Percentiles rank a stretch among this genome's conserved stretches.
Evolutionary conservation across 2,113 vertebrate genomes (phyloP).

Genomic region (Apus apus): DNA sequence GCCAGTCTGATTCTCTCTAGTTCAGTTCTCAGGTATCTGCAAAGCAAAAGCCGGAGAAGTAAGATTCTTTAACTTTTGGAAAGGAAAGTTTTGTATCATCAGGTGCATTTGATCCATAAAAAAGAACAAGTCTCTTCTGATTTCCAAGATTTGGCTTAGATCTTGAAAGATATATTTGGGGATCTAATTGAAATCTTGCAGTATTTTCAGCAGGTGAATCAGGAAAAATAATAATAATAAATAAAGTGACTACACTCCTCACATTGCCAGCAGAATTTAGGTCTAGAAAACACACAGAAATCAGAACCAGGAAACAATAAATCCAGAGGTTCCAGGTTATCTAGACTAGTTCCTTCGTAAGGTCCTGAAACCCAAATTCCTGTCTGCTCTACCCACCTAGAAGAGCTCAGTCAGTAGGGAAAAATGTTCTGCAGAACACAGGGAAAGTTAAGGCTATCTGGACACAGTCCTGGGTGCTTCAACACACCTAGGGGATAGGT

Average conservation of each 20-base stretch:
- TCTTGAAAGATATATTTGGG: not conserved
- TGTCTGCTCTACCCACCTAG: not conserved
- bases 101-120: not conserved
- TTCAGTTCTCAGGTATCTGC: not conserved
- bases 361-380: not conserved
- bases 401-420: not conserved
- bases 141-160: not conserved
- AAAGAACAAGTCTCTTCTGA: not conserved
- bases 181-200: not conserved
- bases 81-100: not conserved
- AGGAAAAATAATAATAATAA: not conserved
- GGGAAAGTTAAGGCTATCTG: not conserved
- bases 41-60: not conserved
- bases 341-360: not conserved
- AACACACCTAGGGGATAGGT: not conserved
- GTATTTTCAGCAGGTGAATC: not conserved
- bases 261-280: not conserved
- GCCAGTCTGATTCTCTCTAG: not conserved
- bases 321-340: not conserved
- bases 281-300: no score
- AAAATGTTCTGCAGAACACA: not conserved
- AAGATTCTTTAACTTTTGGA: not conserved
- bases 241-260: not conserved
- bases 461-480: not conserved
- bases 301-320: not conserved